Percentiles rank a stretch among this genome's conserved stretches.
These are phyloP conservation scores for Nasonia oneida DNA, from an alignment of 2,888 invertebrate species.

Conservation along the genomic window DNA sequence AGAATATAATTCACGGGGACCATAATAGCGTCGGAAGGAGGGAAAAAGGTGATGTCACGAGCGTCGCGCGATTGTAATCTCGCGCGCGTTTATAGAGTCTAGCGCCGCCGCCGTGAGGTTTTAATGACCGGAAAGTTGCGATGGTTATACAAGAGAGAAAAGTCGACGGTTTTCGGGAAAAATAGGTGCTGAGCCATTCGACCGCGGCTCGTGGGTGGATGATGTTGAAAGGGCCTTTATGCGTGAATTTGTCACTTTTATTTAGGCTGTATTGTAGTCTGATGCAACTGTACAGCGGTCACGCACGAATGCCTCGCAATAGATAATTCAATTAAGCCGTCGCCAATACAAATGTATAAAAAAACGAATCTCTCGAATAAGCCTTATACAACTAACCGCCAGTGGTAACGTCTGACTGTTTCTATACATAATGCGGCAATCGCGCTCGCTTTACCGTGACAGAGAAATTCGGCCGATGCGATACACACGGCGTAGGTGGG, in stretches of 20 bases:
- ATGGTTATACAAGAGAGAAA: slow-evolving; percentile 56
- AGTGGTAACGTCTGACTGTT: slow-evolving; percentile 26
- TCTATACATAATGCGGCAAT: background rate
- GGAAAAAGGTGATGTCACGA: slow-evolving; percentile 50
- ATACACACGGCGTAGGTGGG: slow-evolving; percentile 9
- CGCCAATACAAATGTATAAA: background rate
- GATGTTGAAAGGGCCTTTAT: background rate
- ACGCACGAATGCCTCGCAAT: background rate
- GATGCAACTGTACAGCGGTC: background rate
- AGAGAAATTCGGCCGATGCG: slow-evolving; percentile 46
- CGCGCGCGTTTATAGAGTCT: background rate
- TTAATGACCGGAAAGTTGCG: slow-evolving; percentile 61
- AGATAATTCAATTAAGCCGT: background rate
- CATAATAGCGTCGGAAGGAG: background rate
- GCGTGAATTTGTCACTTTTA: slow-evolving; percentile 20
- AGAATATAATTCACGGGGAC: slow-evolving; percentile 7
- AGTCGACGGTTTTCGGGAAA: slow-evolving; percentile 42
- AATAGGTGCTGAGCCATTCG: background rate
- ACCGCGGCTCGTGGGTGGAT: background rate
- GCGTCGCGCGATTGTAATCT: slow-evolving; percentile 23
- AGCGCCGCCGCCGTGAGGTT: slow-evolving; percentile 2
- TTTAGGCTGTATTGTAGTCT: background rate
- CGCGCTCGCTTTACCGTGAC: slow-evolving; percentile 29
- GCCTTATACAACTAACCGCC: background rate
- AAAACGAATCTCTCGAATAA: background rate